Evolutionary conservation across 2,113 vertebrate genomes (phyloP).

Genomic region (Urocitellus parryii): DNA sequence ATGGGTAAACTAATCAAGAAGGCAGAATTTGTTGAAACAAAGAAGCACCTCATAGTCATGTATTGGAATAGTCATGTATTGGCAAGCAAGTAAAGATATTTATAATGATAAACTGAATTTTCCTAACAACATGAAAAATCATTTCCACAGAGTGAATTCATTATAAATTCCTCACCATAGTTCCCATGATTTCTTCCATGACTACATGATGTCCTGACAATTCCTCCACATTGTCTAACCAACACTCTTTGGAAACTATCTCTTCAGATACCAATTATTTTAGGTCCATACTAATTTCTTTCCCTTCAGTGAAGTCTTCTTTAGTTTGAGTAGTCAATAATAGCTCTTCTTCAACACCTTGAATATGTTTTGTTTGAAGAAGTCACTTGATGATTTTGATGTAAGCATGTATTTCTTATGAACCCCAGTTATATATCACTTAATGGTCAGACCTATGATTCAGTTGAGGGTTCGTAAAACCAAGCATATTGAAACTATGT

Average conservation of each 20-base stretch:
- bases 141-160: background rate
- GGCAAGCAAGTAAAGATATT: background rate
- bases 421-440: background rate
- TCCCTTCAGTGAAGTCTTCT: background rate
- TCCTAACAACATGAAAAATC: conserved; percentile 43
- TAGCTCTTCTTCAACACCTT: background rate
- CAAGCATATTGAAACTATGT: background rate
- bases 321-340: background rate
- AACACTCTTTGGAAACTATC: background rate
- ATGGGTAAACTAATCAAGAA: background rate
- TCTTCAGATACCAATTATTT: conserved; percentile 27
- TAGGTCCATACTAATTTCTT: background rate
- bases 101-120: conserved; percentile 49
- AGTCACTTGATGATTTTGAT: background rate
- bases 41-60: background rate
- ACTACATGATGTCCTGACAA: background rate
- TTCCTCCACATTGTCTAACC: background rate
- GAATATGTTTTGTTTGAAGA: background rate
- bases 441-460: background rate
- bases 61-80: background rate
- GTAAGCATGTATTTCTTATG: background rate
- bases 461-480: background rate
- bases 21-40: background rate
- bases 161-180: background rate
- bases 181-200: conserved; percentile 35